Conservation (phyloP, 2,888 invertebrate species). For the Monoplex corrugatus region DNA sequence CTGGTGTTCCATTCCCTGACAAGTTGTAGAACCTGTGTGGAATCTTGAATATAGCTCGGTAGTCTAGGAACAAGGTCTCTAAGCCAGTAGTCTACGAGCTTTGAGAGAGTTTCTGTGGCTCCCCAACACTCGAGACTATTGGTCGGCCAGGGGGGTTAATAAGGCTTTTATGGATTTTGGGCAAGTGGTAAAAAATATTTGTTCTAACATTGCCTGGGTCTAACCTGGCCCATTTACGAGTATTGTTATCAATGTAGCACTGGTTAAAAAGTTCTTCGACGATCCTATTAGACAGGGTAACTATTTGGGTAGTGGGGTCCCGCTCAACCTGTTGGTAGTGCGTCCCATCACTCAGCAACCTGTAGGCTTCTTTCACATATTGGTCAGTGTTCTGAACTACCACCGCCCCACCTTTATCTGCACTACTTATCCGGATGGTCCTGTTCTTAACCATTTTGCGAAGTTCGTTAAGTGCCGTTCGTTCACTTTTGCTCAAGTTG, state of each 20-base stretch:
- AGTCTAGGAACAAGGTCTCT: not conserved
- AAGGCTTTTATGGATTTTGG: not conserved
- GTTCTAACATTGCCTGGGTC: not conserved
- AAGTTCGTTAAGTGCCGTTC: not conserved
- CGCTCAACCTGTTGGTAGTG: not conserved
- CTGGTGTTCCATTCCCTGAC: not conserved
- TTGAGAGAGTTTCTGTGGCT: not conserved
- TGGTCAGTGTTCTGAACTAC: not conserved
- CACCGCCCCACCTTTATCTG: slow-evolving; percentile 11
- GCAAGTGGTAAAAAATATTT: not conserved
- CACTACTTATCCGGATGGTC: not conserved
- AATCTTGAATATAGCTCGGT: slow-evolving; percentile 19
- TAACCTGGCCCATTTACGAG: not conserved
- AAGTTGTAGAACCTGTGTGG: not conserved
- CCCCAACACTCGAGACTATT: not conserved
- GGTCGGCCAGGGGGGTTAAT: not conserved
- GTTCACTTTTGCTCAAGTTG: not conserved
- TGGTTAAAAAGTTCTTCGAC: not conserved
- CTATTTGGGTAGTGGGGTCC: not conserved
- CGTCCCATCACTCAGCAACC: not conserved
- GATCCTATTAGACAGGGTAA: not conserved
- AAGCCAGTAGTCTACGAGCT: not conserved
- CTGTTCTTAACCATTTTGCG: not conserved
- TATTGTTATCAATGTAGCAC: not conserved
- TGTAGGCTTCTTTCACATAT: not conserved